phyloP scores from a whole-genome alignment of 2,113 vertebrate genomes.

The Verasper variegatus region DNA sequence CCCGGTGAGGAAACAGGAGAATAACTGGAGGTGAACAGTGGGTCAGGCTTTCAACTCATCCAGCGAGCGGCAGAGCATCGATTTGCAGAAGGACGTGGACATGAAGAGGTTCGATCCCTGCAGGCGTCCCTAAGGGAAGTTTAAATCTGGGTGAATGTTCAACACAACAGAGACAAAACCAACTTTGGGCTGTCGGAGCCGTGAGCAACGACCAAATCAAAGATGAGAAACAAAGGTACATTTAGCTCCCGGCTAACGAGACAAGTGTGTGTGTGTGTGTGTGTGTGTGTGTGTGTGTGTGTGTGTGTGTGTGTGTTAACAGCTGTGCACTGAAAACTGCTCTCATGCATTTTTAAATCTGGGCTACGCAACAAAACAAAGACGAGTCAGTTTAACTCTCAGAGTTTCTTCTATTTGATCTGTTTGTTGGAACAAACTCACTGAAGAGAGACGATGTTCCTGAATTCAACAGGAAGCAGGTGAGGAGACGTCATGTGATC shows the following conservation, averaged over 20 bases:
- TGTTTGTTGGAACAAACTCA: no score
- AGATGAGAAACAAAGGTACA: neutral
- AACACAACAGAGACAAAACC: neutral
- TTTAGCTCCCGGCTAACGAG: neutral
- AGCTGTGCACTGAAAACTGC: neutral
- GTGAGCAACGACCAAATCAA: no score
- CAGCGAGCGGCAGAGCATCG: neutral
- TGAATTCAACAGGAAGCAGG: no score
- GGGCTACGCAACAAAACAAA: neutral
- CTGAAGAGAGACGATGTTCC: no score
- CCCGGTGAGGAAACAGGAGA: no score
- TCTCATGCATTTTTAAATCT: slow-evolving; percentile 30
- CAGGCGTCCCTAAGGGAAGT: slow-evolving; percentile 5
- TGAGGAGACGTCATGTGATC: no score
- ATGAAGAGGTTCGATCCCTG: slow-evolving; percentile 12
- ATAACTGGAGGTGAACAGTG: neutral
- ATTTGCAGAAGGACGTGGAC: neutral
- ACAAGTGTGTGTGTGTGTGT: neutral
- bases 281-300: no score
- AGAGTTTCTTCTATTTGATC: neutral
- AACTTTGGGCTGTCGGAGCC: neutral
- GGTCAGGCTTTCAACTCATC: slow-evolving; percentile 12
- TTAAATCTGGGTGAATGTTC: neutral
- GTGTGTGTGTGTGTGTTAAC: no score
- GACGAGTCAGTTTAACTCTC: neutral